phyloP scores from a whole-genome alignment of 1,140 invertebrate species.

The Euura saliciscinereae region DNA sequence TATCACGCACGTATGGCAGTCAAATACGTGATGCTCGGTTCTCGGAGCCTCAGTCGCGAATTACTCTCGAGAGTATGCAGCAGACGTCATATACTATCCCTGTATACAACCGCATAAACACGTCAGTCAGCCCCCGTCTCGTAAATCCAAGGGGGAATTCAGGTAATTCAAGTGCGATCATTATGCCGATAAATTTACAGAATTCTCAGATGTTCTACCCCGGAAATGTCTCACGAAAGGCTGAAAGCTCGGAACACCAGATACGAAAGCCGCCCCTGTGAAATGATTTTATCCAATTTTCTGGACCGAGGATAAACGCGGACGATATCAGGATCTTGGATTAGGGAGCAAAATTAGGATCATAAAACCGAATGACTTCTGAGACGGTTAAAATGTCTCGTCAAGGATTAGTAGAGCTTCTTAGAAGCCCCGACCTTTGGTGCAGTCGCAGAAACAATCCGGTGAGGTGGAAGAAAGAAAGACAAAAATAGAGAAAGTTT shows the following conservation, averaged over 20 bases:
- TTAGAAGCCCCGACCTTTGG: too few relatives aligned
- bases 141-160: too few relatives aligned
- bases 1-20: neutral
- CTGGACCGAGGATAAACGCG: neutral
- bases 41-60: neutral
- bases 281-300: neutral
- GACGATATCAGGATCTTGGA: conserved; percentile 1
- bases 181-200: too few relatives aligned
- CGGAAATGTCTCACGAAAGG: neutral
- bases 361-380: conserved; percentile 1
- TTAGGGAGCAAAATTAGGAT: neutral
- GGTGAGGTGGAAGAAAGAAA: neutral
- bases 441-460: neutral
- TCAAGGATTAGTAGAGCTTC: neutral
- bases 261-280: neutral
- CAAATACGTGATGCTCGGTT: neutral
- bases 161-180: too few relatives aligned
- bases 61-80: neutral
- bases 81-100: neutral
- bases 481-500: too few relatives aligned
- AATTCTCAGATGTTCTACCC: too few relatives aligned
- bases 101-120: neutral
- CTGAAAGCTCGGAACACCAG: neutral
- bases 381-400: neutral
- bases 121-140: neutral